Evolutionary conservation across 2,888 invertebrate species (phyloP), one percentile per base, ranked within the genome.

Genomic region (Ennomos quercinarius): DNA sequence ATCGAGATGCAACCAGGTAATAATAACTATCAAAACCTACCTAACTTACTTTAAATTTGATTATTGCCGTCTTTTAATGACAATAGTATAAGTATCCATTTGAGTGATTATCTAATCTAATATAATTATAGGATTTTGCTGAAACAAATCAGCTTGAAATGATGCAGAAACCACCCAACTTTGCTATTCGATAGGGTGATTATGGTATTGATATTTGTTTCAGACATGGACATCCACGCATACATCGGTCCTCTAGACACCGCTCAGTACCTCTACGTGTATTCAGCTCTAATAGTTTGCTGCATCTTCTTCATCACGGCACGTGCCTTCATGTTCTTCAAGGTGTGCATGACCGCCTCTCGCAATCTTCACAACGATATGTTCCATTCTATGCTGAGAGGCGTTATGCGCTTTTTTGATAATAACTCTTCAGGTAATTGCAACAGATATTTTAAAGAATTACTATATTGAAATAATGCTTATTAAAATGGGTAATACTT

Each of bases 401-500:
- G 97, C 0, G 95, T 95, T 0, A 96, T 98, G 94, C 86, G 94
- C 11, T 98, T 98, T 91, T 98, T 98, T 80, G 97, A 98, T 73
- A 94, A 93, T 0, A 98, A 98, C 89, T 96, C 98, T 0, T 95
- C 96, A 60, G 96, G 96, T 93, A 84, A 84, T 57, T 55, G 10
- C n/a, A 39, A 1, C 10, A 43, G 9, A 41, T 1, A 17, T 41
- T 27, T n/a, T 35, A 38, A 10, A 11, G 0, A 6, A 37, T n/a
- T 44, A 39, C 0, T 34, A 17, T 17, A 17, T 17, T 17, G 3
- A 6, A 27, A 27, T 27, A 6, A n/a, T n/a, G n/a, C n/a, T n/a
- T n/a, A n/a, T n/a, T n/a, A 27, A 27, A 6, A 17, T 17, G 17
- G 17, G 17, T n/a, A n/a, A n/a, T n/a, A n/a, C n/a, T n/a, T n/a